Evolutionary conservation across 64 coral and sea anemone genomes (phyloP).

Genomic region (Montipora efflorescens): DNA sequence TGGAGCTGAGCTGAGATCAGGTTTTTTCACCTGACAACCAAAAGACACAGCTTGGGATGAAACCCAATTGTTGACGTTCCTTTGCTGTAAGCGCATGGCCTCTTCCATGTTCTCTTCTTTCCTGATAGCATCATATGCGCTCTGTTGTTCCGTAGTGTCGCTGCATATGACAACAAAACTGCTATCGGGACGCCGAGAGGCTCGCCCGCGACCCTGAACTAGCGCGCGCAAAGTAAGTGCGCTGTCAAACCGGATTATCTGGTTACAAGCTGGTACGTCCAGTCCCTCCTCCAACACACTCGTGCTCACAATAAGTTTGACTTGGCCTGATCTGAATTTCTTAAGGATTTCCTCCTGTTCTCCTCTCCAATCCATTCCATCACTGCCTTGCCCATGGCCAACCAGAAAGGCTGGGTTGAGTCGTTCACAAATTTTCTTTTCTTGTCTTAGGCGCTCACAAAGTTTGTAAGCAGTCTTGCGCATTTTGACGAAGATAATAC

Average conservation of each 20-base stretch:
- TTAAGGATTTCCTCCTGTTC: slow-evolving; percentile 90
- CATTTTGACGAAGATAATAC: slow-evolving; percentile 94
- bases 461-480: slow-evolving; percentile 89
- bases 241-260: slow-evolving; percentile 93
- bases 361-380: slow-evolving; percentile 97
- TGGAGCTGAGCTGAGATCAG: background rate
- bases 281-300: slow-evolving; percentile 95
- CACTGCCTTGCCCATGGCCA: slow-evolving; percentile 88
- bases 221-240: slow-evolving; percentile 63
- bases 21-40: slow-evolving; percentile 61
- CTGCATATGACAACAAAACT: slow-evolving; percentile 85
- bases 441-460: slow-evolving; percentile 67
- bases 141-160: slow-evolving; percentile 46
- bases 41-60: slow-evolving; percentile 67
- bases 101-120: slow-evolving; percentile 88
- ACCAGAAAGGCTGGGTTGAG: slow-evolving; percentile 87
- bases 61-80: background rate
- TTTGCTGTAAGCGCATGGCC: slow-evolving; percentile 80
- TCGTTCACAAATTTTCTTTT: slow-evolving; percentile 40
- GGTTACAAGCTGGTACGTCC: slow-evolving; percentile 96
- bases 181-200: slow-evolving; percentile 80
- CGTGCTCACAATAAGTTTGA: slow-evolving; percentile 89
- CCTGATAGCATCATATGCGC: slow-evolving; percentile 25
- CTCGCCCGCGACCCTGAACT: slow-evolving; percentile 88
- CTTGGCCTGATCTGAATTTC: slow-evolving; percentile 81